Evolutionary conservation across 2,113 vertebrate genomes (phyloP), one percentile per base, ranked within the genome.

Genomic region (Carassius auratus): DNA sequence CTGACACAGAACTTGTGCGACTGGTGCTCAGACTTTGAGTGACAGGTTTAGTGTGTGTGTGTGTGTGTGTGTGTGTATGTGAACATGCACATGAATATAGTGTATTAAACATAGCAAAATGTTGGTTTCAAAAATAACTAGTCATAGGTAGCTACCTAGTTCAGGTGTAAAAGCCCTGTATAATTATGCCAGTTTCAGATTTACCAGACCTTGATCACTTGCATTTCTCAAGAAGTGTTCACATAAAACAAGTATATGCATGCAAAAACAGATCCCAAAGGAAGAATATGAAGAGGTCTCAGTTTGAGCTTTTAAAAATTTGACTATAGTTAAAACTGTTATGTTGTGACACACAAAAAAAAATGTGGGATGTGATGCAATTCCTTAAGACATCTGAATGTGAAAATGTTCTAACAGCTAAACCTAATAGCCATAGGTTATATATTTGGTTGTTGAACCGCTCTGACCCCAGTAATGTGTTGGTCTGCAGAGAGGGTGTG

Each of bases 1-100:
- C 87, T 88, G 83, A 90, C 90, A 84, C 86, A 52, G 82, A 73
- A 90, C 83, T 76, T 6, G 45, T 79, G 33, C 13, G 14, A 74
- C 23, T 52, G 23, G 59, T 50, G 33, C 45, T 66, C 9, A 45
- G 7, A 52, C 14, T 61, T n/a, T 42, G 36, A 23, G 45, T 68
- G 59, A 64, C n/a, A 15, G 36, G 36, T 55, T 71, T 69, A 21
- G 17, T 52, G 61, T 30, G 23, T 12, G 13, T n/a, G n/a, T n/a
- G n/a, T n/a, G n/a, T n/a, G n/a, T n/a, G n/a, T n/a, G n/a, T 30
- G 26, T 12, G 8, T 81, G 13, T 50, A 1, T 17, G 68, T 0
- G 57, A n/a, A n/a, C 7, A n/a, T 71, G 19, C 42, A 21, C n/a
- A 15, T 80, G 13, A 62, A 64, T 17, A 12, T 21, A 61, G 30